These are phyloP conservation scores for Natrix natrix DNA, from an alignment of 2,797 vertebrate species.

Conservation along the genomic window DNA sequence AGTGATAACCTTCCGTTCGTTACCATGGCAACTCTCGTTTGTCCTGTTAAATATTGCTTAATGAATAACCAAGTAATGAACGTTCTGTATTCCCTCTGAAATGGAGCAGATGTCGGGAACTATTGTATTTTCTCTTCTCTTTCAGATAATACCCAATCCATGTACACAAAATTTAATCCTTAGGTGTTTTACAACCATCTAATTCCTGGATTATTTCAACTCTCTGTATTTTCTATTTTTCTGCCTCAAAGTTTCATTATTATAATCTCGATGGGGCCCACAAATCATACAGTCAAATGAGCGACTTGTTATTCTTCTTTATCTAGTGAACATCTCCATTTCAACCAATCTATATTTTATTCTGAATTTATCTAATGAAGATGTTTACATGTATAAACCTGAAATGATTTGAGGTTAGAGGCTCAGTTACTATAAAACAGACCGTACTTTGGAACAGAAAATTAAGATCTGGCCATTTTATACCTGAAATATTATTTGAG, in stretches of 20 bases:
- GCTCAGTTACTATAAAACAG: not conserved
- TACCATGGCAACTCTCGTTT: not conserved
- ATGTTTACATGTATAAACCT: too few relatives aligned
- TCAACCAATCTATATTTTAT: not conserved
- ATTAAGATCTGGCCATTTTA: not conserved
- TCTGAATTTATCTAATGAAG: not conserved
- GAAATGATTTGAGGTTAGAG: not conserved
- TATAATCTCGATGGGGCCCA: not conserved
- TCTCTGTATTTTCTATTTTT: not conserved
- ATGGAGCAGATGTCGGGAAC: not conserved
- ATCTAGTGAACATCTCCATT: not conserved
- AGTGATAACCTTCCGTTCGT: not conserved
- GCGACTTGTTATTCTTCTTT: not conserved
- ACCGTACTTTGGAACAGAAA: not conserved
- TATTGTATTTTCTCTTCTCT: not conserved
- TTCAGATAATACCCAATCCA: not conserved
- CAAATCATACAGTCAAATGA: not conserved
- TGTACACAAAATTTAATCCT: not conserved
- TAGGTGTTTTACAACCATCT: not conserved
- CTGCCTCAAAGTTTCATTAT: not conserved
- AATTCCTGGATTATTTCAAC: not conserved
- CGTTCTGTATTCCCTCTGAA: not conserved
- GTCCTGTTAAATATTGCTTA: not conserved
- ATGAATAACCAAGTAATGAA: not conserved
- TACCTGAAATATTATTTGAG: not conserved